A percentile compares a stretch with the other conserved stretches of the same genome.
These are phyloP conservation scores for Atractosteus spatula DNA, from an alignment of 2,113 vertebrate species.

Conservation along the genomic window DNA sequence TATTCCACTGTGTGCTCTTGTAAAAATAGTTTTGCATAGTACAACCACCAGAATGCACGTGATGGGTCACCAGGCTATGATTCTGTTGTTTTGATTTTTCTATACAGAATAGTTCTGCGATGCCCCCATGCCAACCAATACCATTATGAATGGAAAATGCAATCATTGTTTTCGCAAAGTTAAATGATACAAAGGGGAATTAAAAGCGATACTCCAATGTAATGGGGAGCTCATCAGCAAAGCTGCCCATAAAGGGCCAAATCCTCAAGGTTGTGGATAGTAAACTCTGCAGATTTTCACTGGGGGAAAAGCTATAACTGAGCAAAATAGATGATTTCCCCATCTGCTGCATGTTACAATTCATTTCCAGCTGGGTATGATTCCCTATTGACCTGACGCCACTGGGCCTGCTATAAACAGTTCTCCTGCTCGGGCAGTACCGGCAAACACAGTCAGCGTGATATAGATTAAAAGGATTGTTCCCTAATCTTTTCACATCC, in stretches of 20 bases:
- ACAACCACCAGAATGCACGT: conserved; percentile 27
- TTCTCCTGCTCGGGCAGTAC: conserved; percentile 2
- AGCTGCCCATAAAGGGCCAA: background rate
- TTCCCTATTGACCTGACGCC: conserved; percentile 16
- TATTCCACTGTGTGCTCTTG: conserved; percentile 43
- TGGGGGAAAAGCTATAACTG: background rate
- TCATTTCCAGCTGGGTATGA: conserved; percentile 20
- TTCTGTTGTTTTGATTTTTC: too few species aligned
- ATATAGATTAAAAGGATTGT: background rate
- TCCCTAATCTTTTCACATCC: background rate
- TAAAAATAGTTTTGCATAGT: conserved; percentile 54
- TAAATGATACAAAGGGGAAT: background rate
- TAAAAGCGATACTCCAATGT: background rate
- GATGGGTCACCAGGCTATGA: conserved; percentile 12
- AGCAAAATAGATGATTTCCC: conserved; percentile 10
- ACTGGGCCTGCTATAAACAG: background rate
- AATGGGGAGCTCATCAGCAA: background rate
- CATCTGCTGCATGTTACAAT: conserved; percentile 9
- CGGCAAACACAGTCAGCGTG: background rate
- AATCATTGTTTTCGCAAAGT: too few species aligned
- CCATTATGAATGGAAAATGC: too few species aligned
- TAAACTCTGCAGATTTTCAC: conserved; percentile 6
- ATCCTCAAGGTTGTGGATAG: conserved; percentile 14
- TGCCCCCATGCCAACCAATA: too few species aligned
- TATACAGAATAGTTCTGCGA: too few species aligned